These are phyloP conservation scores for Anorthoa munda DNA, from an alignment of 2,888 invertebrate species.

Conservation along the genomic window DNA sequence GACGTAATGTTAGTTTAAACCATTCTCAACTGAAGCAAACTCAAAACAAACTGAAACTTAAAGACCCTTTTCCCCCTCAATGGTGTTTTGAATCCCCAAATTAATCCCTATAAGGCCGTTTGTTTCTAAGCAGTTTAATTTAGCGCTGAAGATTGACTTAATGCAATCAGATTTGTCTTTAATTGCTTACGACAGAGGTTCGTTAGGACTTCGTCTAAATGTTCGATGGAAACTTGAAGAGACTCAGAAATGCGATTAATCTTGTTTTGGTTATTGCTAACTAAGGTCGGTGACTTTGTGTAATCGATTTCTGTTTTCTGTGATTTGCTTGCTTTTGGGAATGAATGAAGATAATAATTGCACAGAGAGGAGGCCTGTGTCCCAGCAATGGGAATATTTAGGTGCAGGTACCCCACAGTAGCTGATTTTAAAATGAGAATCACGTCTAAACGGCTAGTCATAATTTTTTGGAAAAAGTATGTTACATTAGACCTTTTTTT, in stretches of 20 bases:
- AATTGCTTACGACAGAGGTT: constrained; percentile 59
- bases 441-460: too few species aligned
- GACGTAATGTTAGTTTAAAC: not conserved
- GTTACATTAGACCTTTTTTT: too few species aligned
- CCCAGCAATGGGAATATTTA: too few species aligned
- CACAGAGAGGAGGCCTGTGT: too few species aligned
- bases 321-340: not conserved
- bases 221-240: constrained; percentile 39
- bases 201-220: constrained; percentile 39
- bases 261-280: constrained; percentile 30
- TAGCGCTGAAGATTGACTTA: constrained; percentile 62
- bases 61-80: not conserved
- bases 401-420: too few species aligned
- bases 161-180: constrained; percentile 63
- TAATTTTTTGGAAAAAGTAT: too few species aligned
- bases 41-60: constrained; percentile 12
- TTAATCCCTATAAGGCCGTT: constrained; percentile 54
- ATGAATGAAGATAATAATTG: not conserved
- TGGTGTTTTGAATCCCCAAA: constrained; percentile 45
- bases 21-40: constrained; percentile 9
- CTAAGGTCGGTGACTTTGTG: not conserved
- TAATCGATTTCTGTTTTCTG: constrained; percentile 5
- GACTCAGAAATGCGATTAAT: constrained; percentile 43
- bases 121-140: constrained; percentile 54
- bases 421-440: too few species aligned